A percentile compares a stretch with the other conserved stretches of the same genome.
Evolutionary conservation across 2,888 invertebrate genomes (phyloP).

Genomic region (Tortrix viridana): DNA sequence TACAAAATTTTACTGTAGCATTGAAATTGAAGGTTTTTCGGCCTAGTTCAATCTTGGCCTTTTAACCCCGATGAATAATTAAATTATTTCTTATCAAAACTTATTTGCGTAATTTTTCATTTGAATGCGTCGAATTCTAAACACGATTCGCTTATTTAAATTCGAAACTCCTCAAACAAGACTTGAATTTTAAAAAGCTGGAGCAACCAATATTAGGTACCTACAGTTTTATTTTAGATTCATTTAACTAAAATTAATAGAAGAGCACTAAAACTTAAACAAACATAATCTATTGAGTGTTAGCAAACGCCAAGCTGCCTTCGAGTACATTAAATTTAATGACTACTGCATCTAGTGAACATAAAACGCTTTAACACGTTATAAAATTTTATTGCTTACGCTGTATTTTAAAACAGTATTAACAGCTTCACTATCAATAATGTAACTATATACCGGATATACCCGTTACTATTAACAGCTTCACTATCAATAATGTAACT

Average conservation of each 20-base stretch:
- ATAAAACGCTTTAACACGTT: neutral
- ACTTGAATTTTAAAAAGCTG: slow-evolving; percentile 1
- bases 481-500: too few relatives aligned
- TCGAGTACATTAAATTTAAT: neutral
- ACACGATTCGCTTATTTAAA: slow-evolving; percentile 41
- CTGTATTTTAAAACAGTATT: too few relatives aligned
- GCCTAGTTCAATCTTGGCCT: too few relatives aligned
- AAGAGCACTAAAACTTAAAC: neutral
- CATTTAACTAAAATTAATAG: too few relatives aligned
- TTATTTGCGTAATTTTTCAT: slow-evolving; percentile 4
- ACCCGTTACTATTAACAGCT: too few relatives aligned
- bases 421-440: too few relatives aligned
- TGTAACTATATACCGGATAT: too few relatives aligned
- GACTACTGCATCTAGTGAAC: neutral
- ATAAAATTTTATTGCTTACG: neutral
- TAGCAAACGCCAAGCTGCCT: neutral
- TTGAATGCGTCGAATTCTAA: slow-evolving; percentile 47
- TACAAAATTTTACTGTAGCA: too few relatives aligned
- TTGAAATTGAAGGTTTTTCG: too few relatives aligned
- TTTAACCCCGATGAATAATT: neutral
- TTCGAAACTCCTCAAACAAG: slow-evolving; percentile 11
- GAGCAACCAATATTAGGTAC: neutral
- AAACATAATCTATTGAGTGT: neutral
- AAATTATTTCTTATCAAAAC: neutral
- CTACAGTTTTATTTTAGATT: too few relatives aligned